Evolutionary conservation across 1,140 invertebrate genomes (phyloP), one percentile per base, ranked within the genome.

Genomic region (Antheraea pernyi): DNA sequence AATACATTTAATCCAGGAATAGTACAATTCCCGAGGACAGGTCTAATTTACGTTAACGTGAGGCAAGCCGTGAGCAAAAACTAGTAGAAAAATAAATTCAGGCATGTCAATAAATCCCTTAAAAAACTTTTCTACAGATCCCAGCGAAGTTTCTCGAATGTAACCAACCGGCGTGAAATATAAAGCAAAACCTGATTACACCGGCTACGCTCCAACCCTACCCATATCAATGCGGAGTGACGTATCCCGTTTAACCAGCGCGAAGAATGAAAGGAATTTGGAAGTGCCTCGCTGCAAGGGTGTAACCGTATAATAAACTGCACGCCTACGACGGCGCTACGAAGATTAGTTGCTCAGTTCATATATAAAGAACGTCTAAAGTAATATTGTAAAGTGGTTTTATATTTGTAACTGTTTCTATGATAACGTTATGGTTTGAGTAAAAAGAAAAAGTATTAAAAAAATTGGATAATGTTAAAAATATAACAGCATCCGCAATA

Each of bases 201-300:
- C 19, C 59, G 59, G 19, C 59, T 22, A 16, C 61, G 7, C 59
- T 18, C 9, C 19, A 61, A 36, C 61, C 19, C 11, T 7, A 63
- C 61, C 61, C 61, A 37, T 63, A 63, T 63, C 61, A 63, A 63
- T 63, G 61, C 30, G 19, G 61, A 63, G 61, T 63, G 61, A 63
- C 61, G 22, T 36, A 61, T 61, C 30, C 59, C 37, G 19, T 53
- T 53, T 53, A 53, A 8, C 11, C 61, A 30, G 61, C 30, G 46
- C 36, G 30, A 63, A 63, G 61, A 61, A 61, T 61, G 59, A 61
- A 36, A 11, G 59, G 61, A 63, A 63, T 63, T 63, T 13, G 11
- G 19, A 30, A 36, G 11, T 16, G 46, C 11, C 46, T 16, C 10
- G 13, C 46, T 53, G 59, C 61, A 36, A 16, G 61, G 61, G 19